These are phyloP conservation scores for Cathartes aura DNA, from an alignment of 2,113 vertebrate species.

Conservation along the genomic window DNA sequence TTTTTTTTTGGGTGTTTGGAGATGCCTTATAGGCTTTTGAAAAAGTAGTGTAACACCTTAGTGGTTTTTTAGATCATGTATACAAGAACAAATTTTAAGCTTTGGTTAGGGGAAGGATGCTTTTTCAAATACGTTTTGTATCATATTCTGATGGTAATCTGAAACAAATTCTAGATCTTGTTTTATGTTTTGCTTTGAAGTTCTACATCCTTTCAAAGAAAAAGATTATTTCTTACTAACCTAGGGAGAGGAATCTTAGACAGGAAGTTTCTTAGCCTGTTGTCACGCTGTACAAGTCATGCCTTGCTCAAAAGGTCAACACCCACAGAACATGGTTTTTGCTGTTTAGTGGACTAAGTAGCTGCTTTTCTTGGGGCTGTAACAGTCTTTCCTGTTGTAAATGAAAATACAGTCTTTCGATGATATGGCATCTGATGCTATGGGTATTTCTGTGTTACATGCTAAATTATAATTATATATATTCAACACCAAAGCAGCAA, in stretches of 20 bases:
- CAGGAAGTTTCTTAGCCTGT: not conserved
- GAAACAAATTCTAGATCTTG: not conserved
- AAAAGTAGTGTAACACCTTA: not conserved
- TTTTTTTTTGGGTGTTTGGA: not conserved
- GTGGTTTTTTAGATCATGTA: not conserved
- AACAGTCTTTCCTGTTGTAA: not conserved
- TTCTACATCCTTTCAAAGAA: not conserved
- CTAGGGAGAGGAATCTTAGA: not conserved
- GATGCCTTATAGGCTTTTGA: not conserved
- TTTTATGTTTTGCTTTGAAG: not conserved
- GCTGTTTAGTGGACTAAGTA: not conserved
- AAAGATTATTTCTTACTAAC: not conserved
- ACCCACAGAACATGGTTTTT: not conserved
- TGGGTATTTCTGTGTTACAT: not conserved
- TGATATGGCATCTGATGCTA: not conserved
- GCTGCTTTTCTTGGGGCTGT: not conserved
- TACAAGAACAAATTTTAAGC: not conserved
- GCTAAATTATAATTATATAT: not conserved
- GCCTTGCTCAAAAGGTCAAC: slow-evolving; percentile 36
- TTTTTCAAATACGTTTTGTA: not conserved
- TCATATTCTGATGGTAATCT: not conserved
- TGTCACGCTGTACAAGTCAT: not conserved
- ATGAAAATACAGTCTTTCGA: not conserved
- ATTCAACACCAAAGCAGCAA: not conserved
- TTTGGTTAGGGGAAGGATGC: not conserved